Percentiles rank a stretch among this genome's conserved stretches.
Conservation (phyloP, 2,888 invertebrate genomes). For the Opisthograptis luteolata region DNA sequence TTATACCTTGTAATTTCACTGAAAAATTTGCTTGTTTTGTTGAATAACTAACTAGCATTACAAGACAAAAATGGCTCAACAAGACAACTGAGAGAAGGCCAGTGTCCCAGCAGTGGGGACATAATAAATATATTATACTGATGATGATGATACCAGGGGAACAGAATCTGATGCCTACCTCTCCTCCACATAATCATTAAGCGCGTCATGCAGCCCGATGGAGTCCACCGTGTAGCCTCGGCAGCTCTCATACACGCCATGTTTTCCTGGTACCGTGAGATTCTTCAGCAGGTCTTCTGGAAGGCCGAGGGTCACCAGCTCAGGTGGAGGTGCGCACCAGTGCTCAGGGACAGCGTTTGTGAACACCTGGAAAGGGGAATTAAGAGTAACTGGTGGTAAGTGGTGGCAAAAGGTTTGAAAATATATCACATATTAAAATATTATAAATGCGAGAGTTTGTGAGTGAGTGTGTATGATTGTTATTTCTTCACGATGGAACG, state of each 20-base stretch:
- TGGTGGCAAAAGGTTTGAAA: no score
- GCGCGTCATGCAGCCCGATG: constrained; percentile 51
- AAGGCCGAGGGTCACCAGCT: constrained; percentile 74
- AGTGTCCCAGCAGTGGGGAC: no score
- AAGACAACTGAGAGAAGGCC: no score
- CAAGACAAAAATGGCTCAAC: no score
- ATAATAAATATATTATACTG: no score
- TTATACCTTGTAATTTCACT: no score
- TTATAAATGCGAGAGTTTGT: no score
- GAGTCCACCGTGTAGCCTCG: constrained; percentile 79
- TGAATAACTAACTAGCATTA: no score
- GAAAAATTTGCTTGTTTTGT: no score
- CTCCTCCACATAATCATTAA: constrained; percentile 59
- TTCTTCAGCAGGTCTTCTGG: constrained; percentile 76
- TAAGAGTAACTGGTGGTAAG: neutral
- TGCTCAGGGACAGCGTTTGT: constrained; percentile 88
- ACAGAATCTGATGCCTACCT: constrained; percentile 58
- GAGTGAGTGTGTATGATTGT: no score
- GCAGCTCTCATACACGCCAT: constrained; percentile 80
- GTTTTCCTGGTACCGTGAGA: constrained; percentile 78
- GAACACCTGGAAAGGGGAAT: constrained; percentile 82
- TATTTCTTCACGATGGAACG: no score
- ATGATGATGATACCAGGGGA: neutral
- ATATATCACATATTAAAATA: no score
- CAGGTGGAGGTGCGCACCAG: constrained; percentile 86